Base-by-base conservation (phyloP, 1,140 invertebrate species). In the Psix sp. region DNA sequence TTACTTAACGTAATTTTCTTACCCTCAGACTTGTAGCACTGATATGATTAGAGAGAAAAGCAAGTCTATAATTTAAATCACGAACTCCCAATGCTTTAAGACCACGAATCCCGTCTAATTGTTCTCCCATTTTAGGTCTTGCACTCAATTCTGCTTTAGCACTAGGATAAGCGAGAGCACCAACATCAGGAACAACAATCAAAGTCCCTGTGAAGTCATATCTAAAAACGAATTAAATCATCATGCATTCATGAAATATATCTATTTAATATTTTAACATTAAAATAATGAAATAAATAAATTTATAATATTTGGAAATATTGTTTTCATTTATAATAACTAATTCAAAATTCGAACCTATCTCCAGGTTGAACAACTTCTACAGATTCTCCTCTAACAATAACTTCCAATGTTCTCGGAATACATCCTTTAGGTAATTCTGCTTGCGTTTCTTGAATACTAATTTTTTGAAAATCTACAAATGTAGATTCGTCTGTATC, bases 381-480 rank as follows among this genome's bases (percentile, higher is more conserved):
- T 1, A 99, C 98, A 77, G 93, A 92, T 88, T 99, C 98, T 5
- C 96, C 96, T 80, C 98, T 89, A n/a, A 99, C 86, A 75, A 99
- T 94, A 17, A 99, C 90, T 88, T 99, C 98, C 18, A 99, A 91
- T 72, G 96, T 97, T 35, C 98, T 90, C 0, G 98, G 98, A 78
- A 99, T 99, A 80, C 95, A 96, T 16, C 98, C 98, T 70, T 97
- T 87, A 1, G 98, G 98, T 15, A 99, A 86, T 86, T 99, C 98
- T 9, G 96, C 92, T 86, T 99, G 98, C 0, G 96, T 97, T 88
- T 99, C 98, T 87, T 99, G 98, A 73, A 99, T 96, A 70, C 97
- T 90, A 4, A 99, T 92, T 90, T 99, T 99, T 89, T 99, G 98
- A 84, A 99, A 99, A 87, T 99, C 98, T 1, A 99, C 93, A 89